Percentiles rank a stretch among this genome's conserved stretches.
Evolutionary conservation across 2,797 vertebrate species (phyloP).

Genomic region (Sandelia bainsii): DNA sequence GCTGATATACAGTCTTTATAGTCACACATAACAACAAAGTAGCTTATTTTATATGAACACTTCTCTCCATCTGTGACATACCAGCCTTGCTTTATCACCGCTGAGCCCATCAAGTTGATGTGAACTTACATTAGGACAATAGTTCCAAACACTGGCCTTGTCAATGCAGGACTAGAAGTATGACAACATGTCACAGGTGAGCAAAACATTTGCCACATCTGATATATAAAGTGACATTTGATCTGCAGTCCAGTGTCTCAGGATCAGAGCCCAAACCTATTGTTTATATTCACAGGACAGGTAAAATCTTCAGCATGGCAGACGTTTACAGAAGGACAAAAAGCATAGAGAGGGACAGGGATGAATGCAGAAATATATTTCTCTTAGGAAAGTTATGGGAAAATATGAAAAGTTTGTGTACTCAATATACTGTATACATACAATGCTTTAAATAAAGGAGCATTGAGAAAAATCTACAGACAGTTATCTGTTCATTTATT

Average conservation of each 20-base stretch:
- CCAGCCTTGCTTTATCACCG: slow-evolving; percentile 10
- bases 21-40: slow-evolving; percentile 39
- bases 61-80: slow-evolving; percentile 56
- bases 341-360: not conserved
- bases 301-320: slow-evolving; percentile 6
- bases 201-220: slow-evolving; percentile 1
- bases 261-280: slow-evolving; percentile 1
- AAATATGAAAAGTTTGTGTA: not conserved
- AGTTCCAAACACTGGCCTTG: slow-evolving; percentile 14
- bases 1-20: slow-evolving; percentile 48
- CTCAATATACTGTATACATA: slow-evolving; percentile 1
- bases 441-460: slow-evolving; percentile 12
- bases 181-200: slow-evolving; percentile 43
- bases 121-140: slow-evolving; percentile 3
- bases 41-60: slow-evolving; percentile 39
- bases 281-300: slow-evolving; percentile 7
- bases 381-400: not conserved
- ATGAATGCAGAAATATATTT: not conserved
- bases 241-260: slow-evolving; percentile 2
- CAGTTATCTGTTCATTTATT: slow-evolving; percentile 39
- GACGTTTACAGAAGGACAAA: not conserved
- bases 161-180: not conserved
- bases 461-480: not conserved
- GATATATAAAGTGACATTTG: not conserved
- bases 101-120: slow-evolving; percentile 24